Conservation (phyloP, 2,797 vertebrate genomes). For the Oophaga sylvatica region DNA sequence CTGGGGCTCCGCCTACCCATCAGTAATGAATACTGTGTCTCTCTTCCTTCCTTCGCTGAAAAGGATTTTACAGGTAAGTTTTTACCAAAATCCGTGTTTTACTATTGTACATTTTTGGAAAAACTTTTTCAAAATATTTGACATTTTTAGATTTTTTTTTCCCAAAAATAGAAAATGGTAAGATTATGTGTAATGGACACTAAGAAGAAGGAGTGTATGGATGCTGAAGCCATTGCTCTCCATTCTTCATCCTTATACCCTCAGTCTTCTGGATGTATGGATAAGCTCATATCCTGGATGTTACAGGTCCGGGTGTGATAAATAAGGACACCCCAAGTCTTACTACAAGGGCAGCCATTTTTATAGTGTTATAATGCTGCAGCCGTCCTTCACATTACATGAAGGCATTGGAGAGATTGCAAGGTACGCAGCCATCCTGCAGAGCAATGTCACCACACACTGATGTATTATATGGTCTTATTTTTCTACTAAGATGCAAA, state of each 20-base stretch:
- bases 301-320: background rate
- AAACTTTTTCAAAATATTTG: too few relatives aligned
- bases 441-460: background rate
- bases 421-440: background rate
- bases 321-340: slow-evolving; percentile 1
- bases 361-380: background rate
- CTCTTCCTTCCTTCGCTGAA: too few relatives aligned
- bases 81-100: too few relatives aligned
- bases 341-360: background rate
- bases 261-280: background rate
- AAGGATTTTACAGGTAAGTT: too few relatives aligned
- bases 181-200: background rate
- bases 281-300: background rate
- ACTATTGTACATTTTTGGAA: background rate
- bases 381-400: background rate
- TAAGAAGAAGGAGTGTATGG: background rate
- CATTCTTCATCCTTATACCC: background rate
- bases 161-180: background rate
- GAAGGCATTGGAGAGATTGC: background rate
- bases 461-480: slow-evolving; percentile 34
- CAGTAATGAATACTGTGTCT: too few relatives aligned
- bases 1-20: too few relatives aligned
- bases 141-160: background rate
- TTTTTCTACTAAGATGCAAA: slow-evolving; percentile 44
- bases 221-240: background rate